Base-by-base conservation (phyloP, 2,888 invertebrate genomes). In the Homarus gammarus region DNA sequence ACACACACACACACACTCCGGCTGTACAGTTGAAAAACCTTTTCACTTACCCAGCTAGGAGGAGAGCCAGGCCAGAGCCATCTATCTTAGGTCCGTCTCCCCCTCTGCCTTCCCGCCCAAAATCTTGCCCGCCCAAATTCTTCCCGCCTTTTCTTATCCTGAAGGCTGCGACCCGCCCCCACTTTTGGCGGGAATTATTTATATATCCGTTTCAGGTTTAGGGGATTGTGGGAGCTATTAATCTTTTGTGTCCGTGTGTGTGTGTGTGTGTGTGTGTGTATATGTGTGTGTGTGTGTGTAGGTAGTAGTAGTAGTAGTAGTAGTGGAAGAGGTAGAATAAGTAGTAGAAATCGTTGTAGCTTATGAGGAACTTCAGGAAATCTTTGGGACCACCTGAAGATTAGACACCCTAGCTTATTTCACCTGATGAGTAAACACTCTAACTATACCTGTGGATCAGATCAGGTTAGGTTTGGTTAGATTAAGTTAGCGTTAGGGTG, bases 101-200 rank as follows among this genome's bases (percentile, higher is more conserved):
- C 64, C 64, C 27, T 64, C 10, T 27, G 6, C 27, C 31, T 27
- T 27, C 64, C 64, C n/a, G 27, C 64, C 64, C 64, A 64, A 64
- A 64, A 64, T 27, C 5, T 12, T 64, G n/a, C 64, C 64, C 64
- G 64, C 64, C 64, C 64, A 64, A 64, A 64, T 64, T 64, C 64
- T 64, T 64, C 64, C 64, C 64, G 64, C 64, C 64, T 64, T 64
- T 64, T 64, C 64, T 64, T 64, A 6, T 27, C 64, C 27, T 64
- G 64, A 64, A 64, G 64, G 64, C 64, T 27, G 64, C 15, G 64
- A 64, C 64, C 64, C 64, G 64, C 64, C 64, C 64, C 64, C 64
- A 64, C 64, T 64, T 64, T 64, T 64, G 64, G 64, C 64, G 64
- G 64, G 64, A 64, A 64, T 64, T 64, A 64, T 64, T 64, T 64